Base-by-base conservation (phyloP, 2,797 vertebrate genomes). In the Lophotriccus pileatus region DNA sequence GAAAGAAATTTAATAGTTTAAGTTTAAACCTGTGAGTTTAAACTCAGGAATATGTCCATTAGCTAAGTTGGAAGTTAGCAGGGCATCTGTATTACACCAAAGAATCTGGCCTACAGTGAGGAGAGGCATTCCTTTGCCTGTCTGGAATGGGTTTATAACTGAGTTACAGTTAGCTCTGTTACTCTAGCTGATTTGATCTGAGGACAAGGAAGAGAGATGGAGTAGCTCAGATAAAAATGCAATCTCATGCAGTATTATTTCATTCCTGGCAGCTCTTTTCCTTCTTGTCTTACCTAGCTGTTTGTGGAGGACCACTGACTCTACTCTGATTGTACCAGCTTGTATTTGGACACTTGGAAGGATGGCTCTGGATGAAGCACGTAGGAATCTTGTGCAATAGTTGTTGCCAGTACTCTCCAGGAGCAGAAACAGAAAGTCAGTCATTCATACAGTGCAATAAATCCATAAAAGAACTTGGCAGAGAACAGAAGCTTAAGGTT, bases 201-300 rank as follows among this genome's bases (percentile, higher is more conserved):
- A 56, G 16, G 84, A 87, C 67, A 89, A 41, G 47, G 84, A 83
- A 84, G 70, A 87, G 90, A 90, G 39, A 44, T 66, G 55, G n/a
- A 92, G 56, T 78, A 80, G 47, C 34, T 95, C 34, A n/a, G n/a
- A 22, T 49, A 82, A 94, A 94, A 94, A 93, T n/a, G 32, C 39
- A 56, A 5, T 60, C 56, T 93, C 47, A 70, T 36, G 44, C 25
- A 56, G 19, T 83, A 77, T 79, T 94, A 87, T 92, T 96, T 96
- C 7, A 64, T 67, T 84, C 52, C 63, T 85, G 49, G 41, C 68
- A 70, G 78, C 66, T 82, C 53, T 87, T 87, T 55, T 82, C 59
- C 63, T 66, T 59, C 44, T 89, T 87, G 43, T 62, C 80, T 92
- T 92, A 69, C 77, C 63, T 82, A 63, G 81, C 39, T 93, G 36